Percentiles rank a stretch among this genome's conserved stretches.
phyloP scores from a whole-genome alignment of 2,113 vertebrate genomes.

The Paramormyrops kingsleyae region DNA sequence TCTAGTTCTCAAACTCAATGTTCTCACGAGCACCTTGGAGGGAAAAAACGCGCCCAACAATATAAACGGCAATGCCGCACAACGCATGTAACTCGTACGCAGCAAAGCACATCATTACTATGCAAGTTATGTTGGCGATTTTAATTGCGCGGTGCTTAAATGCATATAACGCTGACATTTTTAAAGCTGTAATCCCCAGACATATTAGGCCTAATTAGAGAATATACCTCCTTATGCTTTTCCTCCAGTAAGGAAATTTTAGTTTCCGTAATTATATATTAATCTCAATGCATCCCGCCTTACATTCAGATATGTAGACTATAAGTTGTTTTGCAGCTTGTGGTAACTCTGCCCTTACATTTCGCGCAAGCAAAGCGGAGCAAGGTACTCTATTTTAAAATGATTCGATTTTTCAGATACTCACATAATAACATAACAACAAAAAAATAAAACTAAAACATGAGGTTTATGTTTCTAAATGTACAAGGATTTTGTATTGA shows the following conservation, averaged over 20 bases:
- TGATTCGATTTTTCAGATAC: background rate
- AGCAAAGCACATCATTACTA: background rate
- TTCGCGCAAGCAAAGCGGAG: background rate
- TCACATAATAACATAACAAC: background rate
- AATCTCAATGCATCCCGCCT: background rate
- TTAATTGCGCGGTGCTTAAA: background rate
- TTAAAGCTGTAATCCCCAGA: background rate
- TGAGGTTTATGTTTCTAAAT: background rate
- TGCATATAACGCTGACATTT: background rate
- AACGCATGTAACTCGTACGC: background rate
- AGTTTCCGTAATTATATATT: background rate
- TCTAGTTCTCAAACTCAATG: constrained; percentile 67
- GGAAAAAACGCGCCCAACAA: background rate
- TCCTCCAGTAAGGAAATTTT: background rate
- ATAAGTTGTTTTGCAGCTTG: background rate
- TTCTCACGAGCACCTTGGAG: constrained; percentile 46
- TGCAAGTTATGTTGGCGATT: background rate
- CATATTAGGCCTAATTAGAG: background rate
- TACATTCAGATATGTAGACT: background rate
- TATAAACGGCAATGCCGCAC: background rate
- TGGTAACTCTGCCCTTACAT: constrained; percentile 16
- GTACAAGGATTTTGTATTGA: background rate
- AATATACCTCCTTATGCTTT: background rate
- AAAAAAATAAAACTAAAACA: background rate
- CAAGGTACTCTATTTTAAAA: background rate